Conservation (phyloP, 2,113 vertebrate genomes). For the Cebidichthys violaceus region DNA sequence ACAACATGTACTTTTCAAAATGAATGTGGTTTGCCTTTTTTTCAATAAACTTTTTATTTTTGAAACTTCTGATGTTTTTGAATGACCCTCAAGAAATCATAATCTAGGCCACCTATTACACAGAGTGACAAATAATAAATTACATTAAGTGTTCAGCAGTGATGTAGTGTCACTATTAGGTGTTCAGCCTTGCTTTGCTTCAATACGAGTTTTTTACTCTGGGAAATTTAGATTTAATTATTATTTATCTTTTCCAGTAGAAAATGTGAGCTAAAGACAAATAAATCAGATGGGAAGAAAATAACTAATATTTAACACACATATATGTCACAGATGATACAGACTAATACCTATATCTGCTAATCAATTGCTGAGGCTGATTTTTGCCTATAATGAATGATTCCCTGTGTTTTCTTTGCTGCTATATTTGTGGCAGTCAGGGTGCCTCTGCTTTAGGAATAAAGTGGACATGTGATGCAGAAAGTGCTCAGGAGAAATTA, state of each 20-base stretch:
- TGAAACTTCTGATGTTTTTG: not conserved
- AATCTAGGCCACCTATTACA: not conserved
- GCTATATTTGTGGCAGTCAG: not conserved
- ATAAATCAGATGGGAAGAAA: not conserved
- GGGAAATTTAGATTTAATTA: not conserved
- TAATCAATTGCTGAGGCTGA: not conserved
- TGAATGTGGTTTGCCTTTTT: not conserved
- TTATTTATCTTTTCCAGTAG: not conserved
- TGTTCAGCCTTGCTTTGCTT: not conserved
- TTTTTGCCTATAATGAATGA: not conserved
- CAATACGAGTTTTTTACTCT: no score
- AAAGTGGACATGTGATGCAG: conserved; percentile 1
- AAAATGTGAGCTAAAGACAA: not conserved
- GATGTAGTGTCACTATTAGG: no score
- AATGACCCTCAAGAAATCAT: not conserved
- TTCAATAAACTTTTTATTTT: not conserved
- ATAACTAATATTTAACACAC: not conserved
- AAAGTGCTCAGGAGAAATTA: not conserved
- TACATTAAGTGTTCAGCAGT: not conserved
- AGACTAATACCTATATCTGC: not conserved
- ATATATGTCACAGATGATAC: not conserved
- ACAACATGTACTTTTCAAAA: conserved; percentile 3
- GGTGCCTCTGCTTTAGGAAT: not conserved
- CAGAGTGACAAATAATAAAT: not conserved
- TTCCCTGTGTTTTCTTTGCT: not conserved